Conservation (phyloP, 2,113 vertebrate genomes). For the Sinocyclocheilus rhinocerous region DNA sequence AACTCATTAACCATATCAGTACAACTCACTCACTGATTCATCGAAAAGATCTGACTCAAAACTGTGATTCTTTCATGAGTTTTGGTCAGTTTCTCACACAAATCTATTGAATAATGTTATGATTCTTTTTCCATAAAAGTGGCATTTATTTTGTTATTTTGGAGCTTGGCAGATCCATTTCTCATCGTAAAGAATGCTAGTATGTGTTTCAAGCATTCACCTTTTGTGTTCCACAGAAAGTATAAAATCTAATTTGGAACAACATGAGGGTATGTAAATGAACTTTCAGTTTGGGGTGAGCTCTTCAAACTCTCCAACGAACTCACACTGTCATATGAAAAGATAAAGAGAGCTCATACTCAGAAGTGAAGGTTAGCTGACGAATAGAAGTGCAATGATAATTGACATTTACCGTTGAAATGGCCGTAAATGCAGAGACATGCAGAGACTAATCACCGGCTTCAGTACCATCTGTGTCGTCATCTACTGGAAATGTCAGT, state of each 20-base stretch:
- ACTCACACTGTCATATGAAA: constrained; percentile 47
- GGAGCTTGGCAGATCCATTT: too few relatives aligned
- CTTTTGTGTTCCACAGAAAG: background rate
- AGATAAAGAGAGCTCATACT: constrained; percentile 72
- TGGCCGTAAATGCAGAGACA: constrained; percentile 71
- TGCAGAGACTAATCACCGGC: constrained; percentile 72
- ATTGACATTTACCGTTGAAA: constrained; percentile 80
- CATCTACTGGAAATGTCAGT: constrained; percentile 77
- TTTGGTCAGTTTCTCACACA: too few relatives aligned
- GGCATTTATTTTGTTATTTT: too few relatives aligned
- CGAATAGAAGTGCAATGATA: constrained; percentile 70
- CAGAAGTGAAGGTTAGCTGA: constrained; percentile 73
- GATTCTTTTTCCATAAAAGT: too few relatives aligned
- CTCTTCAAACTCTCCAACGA: background rate
- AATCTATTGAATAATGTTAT: too few relatives aligned
- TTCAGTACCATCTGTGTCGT: constrained; percentile 71
- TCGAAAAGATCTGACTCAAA: too few relatives aligned
- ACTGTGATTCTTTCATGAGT: too few relatives aligned
- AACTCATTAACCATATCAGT: too few relatives aligned
- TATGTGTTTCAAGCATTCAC: background rate
- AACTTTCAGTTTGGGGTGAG: background rate
- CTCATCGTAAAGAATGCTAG: too few relatives aligned
- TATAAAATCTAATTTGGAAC: background rate
- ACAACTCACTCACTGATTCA: too few relatives aligned
- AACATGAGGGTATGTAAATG: background rate